phyloP scores from a whole-genome alignment of 2,888 invertebrate genomes.

The Hypomecis atomaria region DNA sequence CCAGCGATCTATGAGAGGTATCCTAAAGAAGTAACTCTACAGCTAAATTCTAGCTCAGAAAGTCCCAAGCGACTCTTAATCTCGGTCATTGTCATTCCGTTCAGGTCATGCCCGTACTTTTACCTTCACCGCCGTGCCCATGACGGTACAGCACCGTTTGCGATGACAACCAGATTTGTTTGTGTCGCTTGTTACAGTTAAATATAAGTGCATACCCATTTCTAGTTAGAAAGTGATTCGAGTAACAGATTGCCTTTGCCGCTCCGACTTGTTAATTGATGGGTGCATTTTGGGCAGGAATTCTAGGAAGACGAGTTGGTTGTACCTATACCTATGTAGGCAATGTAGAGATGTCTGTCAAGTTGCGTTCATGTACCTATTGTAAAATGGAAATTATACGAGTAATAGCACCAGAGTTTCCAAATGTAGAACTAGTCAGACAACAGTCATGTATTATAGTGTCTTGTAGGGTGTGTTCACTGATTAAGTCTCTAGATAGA shows the following conservation, averaged over 20 bases:
- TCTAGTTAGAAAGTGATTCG: conserved; percentile 43
- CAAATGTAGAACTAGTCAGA: too few species aligned
- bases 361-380: background rate
- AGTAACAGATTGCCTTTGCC: conserved; percentile 34
- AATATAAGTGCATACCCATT: conserved; percentile 33
- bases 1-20: too few species aligned
- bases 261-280: conserved; percentile 34
- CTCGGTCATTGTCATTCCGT: conserved; percentile 49
- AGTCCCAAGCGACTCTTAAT: conserved; percentile 3
- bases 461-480: too few species aligned
- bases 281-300: conserved; percentile 18
- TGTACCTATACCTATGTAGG: background rate
- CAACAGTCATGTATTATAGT: too few species aligned
- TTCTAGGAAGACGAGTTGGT: background rate
- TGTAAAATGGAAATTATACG: too few species aligned
- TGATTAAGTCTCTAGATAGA: too few species aligned
- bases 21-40: too few species aligned
- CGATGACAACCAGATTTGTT: conserved; percentile 44
- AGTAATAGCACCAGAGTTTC: too few species aligned
- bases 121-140: conserved; percentile 22
- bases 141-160: conserved; percentile 34
- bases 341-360: background rate
- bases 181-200: conserved; percentile 43
- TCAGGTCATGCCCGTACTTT: conserved; percentile 36
- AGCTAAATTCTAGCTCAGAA: background rate